Percentiles rank a stretch among this genome's conserved stretches.
phyloP scores from a whole-genome alignment of 2,113 vertebrate genomes.

The Oryzias melastigma region DNA sequence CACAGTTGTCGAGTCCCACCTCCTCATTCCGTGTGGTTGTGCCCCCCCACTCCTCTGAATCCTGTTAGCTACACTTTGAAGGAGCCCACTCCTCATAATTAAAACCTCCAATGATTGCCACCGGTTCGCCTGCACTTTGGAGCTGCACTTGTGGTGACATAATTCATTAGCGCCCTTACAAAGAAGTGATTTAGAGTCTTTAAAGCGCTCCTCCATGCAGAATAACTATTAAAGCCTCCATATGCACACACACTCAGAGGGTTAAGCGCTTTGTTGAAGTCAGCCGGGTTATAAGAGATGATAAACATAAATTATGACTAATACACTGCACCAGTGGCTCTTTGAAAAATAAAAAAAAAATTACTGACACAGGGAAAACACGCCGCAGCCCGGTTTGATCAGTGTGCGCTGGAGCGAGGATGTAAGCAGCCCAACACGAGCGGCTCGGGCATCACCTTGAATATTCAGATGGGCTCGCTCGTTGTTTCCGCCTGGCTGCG shows the following conservation, averaged over 20 bases:
- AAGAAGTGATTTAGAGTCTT: conserved; percentile 79
- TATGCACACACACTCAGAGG: conserved; percentile 87
- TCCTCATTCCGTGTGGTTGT: not conserved
- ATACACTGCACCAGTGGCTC: conserved; percentile 98
- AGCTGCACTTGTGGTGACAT: conserved; percentile 73
- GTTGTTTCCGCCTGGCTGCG: conserved; percentile 91
- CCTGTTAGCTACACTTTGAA: conserved; percentile 57
- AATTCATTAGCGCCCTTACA: conserved; percentile 81
- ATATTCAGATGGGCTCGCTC: conserved; percentile 94
- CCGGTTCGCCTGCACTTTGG: conserved; percentile 64
- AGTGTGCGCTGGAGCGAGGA: conserved; percentile 89
- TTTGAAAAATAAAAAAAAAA: conserved; percentile 86
- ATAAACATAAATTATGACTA: conserved; percentile 99
- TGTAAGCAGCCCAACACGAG: conserved; percentile 94
- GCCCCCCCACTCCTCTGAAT: conserved; percentile 30
- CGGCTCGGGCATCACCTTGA: conserved; percentile 94
- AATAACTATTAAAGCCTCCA: conserved; percentile 96
- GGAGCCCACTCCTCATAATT: conserved; percentile 50
- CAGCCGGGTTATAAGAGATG: conserved; percentile 91
- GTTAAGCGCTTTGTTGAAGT: conserved; percentile 99
- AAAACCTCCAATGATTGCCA: conserved; percentile 65
- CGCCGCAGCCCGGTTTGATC: conserved; percentile 87
- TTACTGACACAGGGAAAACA: conserved; percentile 96
- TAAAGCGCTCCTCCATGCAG: conserved; percentile 93
- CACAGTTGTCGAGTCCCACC: not conserved